Percentiles rank a stretch among this genome's conserved stretches.
Conservation (phyloP, 1,140 invertebrate genomes). For the Trissolcus basalis region DNA sequence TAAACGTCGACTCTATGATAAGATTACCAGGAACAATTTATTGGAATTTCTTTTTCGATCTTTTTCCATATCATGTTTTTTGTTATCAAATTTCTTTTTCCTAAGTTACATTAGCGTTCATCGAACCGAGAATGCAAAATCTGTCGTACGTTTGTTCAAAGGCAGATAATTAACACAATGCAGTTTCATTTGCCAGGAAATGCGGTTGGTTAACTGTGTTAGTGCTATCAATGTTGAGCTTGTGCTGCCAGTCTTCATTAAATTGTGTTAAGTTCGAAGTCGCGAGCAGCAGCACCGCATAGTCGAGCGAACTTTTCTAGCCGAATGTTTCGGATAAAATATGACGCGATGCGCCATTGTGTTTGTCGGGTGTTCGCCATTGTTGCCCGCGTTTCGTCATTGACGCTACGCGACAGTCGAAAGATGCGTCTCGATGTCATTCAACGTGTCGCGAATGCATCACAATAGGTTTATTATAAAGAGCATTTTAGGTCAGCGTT, state of each 20-base stretch:
- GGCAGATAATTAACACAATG: slow-evolving; percentile 44
- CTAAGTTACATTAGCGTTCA: too few relatives aligned
- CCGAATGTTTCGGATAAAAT: slow-evolving; percentile 29
- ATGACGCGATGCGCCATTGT: slow-evolving; percentile 7
- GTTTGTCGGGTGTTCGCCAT: too few relatives aligned
- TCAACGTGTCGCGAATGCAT: slow-evolving; percentile 3
- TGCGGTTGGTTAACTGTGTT: slow-evolving; percentile 24
- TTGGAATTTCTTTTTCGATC: too few relatives aligned
- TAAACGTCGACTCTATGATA: too few relatives aligned
- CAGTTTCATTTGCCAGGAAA: slow-evolving; percentile 22
- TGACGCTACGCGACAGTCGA: slow-evolving; percentile 14
- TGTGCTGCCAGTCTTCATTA: slow-evolving; percentile 29
- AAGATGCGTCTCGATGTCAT: slow-evolving; percentile 31
- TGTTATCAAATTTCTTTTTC: too few relatives aligned
- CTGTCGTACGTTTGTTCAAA: slow-evolving; percentile 18
- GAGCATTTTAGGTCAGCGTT: slow-evolving; percentile 21
- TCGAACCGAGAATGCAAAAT: not conserved
- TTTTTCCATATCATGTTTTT: too few relatives aligned
- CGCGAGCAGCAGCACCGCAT: not conserved
- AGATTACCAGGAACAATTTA: too few relatives aligned
- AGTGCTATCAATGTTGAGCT: slow-evolving; percentile 32
- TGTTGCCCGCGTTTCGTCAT: slow-evolving; percentile 5
- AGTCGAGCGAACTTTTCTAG: slow-evolving; percentile 41
- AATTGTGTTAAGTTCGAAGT: slow-evolving; percentile 32
- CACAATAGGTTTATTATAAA: slow-evolving; percentile 14